Conservation (phyloP, 2,113 vertebrate species). For the Butorides virescens region DNA sequence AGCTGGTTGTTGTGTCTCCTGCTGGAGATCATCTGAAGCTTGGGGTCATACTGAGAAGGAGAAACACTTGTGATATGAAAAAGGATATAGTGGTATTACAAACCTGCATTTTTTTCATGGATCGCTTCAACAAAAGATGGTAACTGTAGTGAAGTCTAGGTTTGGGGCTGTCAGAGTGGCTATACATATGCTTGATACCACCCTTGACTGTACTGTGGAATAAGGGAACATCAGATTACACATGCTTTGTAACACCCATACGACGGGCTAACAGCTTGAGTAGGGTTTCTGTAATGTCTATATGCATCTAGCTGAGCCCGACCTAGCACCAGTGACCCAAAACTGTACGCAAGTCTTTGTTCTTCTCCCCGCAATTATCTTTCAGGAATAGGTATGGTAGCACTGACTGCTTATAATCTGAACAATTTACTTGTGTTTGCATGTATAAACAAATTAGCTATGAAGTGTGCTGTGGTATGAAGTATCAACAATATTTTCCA, state of each 20-base stretch:
- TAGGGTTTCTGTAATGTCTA: not conserved
- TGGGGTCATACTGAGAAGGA: not conserved
- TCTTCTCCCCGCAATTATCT: not conserved
- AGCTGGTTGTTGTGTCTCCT: not conserved
- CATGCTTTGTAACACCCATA: accelerated
- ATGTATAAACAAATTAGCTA: not conserved
- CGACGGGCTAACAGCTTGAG: not conserved
- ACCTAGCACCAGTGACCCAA: not conserved
- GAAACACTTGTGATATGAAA: not conserved
- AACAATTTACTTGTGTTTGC: not conserved
- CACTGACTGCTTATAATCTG: not conserved
- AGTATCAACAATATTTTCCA: not conserved
- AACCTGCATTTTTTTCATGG: not conserved
- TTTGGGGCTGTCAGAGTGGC: not conserved
- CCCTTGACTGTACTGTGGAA: accelerated
- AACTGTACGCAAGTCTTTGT: accelerated
- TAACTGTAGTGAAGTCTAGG: not conserved
- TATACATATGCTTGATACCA: accelerated
- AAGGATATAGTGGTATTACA: not conserved
- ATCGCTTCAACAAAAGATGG: not conserved
- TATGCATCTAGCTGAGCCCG: not conserved
- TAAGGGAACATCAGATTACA: too few species aligned
- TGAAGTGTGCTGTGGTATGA: not conserved
- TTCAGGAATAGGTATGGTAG: not conserved
- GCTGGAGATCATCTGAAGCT: not conserved